phyloP scores from a whole-genome alignment of 1,140 invertebrate species.

The Parapsyche elsis region DNA sequence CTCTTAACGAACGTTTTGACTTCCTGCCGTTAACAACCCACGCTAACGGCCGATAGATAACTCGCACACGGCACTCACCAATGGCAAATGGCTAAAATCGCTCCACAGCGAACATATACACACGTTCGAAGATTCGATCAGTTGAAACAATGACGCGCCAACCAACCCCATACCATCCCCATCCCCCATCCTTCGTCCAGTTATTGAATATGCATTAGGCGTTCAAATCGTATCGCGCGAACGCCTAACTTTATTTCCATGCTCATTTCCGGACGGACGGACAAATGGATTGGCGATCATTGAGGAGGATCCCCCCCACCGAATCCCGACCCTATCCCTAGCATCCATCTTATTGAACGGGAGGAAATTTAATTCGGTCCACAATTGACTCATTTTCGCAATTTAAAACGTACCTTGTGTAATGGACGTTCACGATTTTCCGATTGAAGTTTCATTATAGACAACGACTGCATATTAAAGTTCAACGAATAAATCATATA shows the following conservation, averaged over 20 bases:
- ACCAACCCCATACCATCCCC: neutral
- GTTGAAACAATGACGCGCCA: neutral
- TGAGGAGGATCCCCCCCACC: neutral
- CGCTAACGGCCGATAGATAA: too few relatives aligned
- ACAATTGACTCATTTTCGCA: neutral
- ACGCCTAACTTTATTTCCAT: slow-evolving; percentile 50
- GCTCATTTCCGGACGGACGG: slow-evolving; percentile 50
- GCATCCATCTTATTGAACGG: neutral
- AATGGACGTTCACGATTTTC: too few relatives aligned
- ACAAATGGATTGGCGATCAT: slow-evolving; percentile 52
- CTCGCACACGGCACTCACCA: too few relatives aligned
- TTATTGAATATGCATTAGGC: slow-evolving; percentile 36
- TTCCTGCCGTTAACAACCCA: slow-evolving; percentile 18
- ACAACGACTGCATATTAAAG: too few relatives aligned
- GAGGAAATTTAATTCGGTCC: slow-evolving; percentile 15
- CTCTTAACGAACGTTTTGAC: neutral
- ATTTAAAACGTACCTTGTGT: neutral
- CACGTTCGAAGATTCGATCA: neutral
- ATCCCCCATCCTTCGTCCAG: neutral
- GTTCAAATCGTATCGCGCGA: slow-evolving; percentile 27
- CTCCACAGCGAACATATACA: neutral
- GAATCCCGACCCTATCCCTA: neutral
- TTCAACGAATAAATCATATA: too few relatives aligned
- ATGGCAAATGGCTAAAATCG: too few relatives aligned
- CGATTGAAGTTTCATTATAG: too few relatives aligned